Evolutionary conservation across 35 echinoderm and acorn worm species (phyloP).

Genomic region (Acanthaster planci): DNA sequence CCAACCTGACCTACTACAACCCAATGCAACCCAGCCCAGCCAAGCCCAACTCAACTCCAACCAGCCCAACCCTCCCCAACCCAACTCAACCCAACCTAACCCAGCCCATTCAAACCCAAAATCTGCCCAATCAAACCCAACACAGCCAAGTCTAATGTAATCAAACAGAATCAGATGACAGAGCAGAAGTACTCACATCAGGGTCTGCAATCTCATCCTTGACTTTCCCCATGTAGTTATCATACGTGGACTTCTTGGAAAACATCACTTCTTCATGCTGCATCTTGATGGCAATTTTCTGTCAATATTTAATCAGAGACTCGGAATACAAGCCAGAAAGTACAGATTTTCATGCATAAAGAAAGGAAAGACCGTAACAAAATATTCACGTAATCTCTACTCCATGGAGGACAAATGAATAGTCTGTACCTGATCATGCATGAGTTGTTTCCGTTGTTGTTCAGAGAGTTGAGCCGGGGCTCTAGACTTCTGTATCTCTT

Average conservation of each 20-base stretch:
- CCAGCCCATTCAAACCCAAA: no score
- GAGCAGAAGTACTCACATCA: slow-evolving; percentile 34
- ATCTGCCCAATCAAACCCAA: no score
- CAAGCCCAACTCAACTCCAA: no score
- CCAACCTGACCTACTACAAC: no score
- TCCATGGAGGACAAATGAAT: not conserved
- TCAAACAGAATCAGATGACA: not conserved
- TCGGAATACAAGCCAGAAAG: no score
- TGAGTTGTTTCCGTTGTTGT: slow-evolving; percentile 34
- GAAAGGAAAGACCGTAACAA: not conserved
- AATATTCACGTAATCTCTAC: not conserved
- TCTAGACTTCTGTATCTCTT: slow-evolving; percentile 54
- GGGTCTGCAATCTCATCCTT: slow-evolving; percentile 51
- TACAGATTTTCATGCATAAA: no score
- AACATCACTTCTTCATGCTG: slow-evolving; percentile 72
- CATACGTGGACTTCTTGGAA: slow-evolving; percentile 59
- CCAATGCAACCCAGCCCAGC: no score
- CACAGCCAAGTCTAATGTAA: no score
- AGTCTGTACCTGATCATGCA: slow-evolving; percentile 58
- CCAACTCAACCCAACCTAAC: no score
- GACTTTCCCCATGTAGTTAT: slow-evolving; percentile 59
- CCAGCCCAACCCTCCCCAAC: no score
- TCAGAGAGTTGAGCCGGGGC: slow-evolving; percentile 26
- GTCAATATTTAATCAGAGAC: no score
- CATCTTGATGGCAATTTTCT: slow-evolving; percentile 79